Evolutionary conservation across 2,797 vertebrate genomes (phyloP), one percentile per base, ranked within the genome.

Genomic region (Pteronotus mesoamericanus): DNA sequence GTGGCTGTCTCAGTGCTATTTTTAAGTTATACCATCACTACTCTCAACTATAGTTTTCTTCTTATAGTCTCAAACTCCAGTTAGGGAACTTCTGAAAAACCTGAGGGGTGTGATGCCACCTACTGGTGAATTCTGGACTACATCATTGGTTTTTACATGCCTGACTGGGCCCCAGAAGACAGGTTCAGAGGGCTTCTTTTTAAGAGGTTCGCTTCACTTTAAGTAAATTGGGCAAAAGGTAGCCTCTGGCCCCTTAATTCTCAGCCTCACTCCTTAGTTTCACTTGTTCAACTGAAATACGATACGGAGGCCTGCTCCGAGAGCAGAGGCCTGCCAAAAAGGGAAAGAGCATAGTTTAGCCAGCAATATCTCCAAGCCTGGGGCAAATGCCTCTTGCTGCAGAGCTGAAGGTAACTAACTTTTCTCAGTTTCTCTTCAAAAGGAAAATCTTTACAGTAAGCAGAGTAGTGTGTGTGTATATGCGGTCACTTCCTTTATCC

Each of bases 61-160:
- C 69, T 86, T 79, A n/a, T 29, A 80, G 72, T 80, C 75, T 91
- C 44, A 92, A 85, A 96, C 7, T 71, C 74, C 74, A 71, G 61
- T 55, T 37, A 94, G 74, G n/a, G 32, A 89, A 92, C 42, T 78
- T 75, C 44, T n/a, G 3, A 94, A 77, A 96, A 89, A 93, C 24
- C 37, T 48, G n/a, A 80, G 48, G 86, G 69, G 61, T 32, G 39
- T 71, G 91, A 86, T 96, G 97, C 96, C 96, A 96, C 88, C 96
- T 96, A 93, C 88, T 96, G 95, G 95, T 71, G 44, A 95, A 83
- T 84, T 92, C 69, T 77, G 46, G 79, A 42, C 71, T 37, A 75
- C n/a, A 68, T 22, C 55, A 74, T 16, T 42, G 66, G 69, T 39
- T 96, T 18, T 48, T 26, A 1, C 42, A 64, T 89, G n/a, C 46